Evolutionary conservation across 37 sponge, comb jelly and placozoan species (phyloP).

Genomic region (Chondrosia reniformis): DNA sequence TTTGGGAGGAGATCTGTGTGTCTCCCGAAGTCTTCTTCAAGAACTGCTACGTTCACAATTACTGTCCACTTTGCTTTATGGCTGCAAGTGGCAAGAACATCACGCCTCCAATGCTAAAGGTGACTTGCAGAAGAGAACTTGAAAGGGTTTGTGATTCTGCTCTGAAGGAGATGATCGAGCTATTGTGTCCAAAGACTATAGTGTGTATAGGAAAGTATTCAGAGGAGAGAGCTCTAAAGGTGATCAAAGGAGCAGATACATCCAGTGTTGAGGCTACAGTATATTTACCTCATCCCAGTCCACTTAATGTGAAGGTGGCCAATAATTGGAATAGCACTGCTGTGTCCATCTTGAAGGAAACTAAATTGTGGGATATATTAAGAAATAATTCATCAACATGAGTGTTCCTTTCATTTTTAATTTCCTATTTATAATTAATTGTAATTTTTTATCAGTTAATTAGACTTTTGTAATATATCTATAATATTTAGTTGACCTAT

Average conservation of each 20-base stretch:
- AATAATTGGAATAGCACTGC: slow-evolving; percentile 48
- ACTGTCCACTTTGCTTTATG: slow-evolving; percentile 79
- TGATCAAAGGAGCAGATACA: background rate
- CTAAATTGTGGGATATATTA: slow-evolving; percentile 28
- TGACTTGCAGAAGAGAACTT: slow-evolving; percentile 9
- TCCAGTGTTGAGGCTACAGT: slow-evolving; percentile 13
- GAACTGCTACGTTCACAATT: slow-evolving; percentile 76
- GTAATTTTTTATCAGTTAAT: no score
- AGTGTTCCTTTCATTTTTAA: no score
- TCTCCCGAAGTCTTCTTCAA: slow-evolving; percentile 48
- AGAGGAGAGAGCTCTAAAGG: slow-evolving; percentile 27
- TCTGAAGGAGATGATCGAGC: slow-evolving; percentile 21
- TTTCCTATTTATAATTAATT: no score
- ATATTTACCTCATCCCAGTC: slow-evolving; percentile 62
- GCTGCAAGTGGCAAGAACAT: slow-evolving; percentile 62
- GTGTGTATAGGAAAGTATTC: slow-evolving; percentile 68
- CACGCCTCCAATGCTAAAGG: slow-evolving; percentile 56
- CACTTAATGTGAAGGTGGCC: slow-evolving; percentile 65
- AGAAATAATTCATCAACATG: background rate
- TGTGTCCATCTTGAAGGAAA: slow-evolving; percentile 20
- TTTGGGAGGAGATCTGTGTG: slow-evolving; percentile 42
- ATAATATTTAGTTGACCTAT: no score
- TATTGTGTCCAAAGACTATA: slow-evolving; percentile 23
- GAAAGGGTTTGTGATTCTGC: slow-evolving; percentile 47
- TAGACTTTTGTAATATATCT: no score